Base-by-base conservation (phyloP, 2,797 vertebrate genomes). In the Sebastes trivittatus region DNA sequence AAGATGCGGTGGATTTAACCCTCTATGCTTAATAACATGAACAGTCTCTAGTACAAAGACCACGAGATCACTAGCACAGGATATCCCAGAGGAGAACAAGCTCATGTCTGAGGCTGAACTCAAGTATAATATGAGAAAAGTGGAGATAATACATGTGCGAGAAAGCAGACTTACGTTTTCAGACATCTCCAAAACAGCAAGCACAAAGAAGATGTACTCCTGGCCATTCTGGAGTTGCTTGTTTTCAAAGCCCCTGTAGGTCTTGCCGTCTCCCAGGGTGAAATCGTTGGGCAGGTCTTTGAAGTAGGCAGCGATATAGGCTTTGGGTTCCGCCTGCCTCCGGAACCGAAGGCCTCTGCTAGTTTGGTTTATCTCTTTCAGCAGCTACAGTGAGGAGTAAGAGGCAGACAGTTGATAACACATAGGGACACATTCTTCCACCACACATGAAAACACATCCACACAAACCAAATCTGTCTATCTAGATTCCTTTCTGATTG, bases 141-240 rank as follows among this genome's bases (percentile, higher is more conserved):
- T 14, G 49, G 65, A 62, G 36, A 75, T 38, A 54, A 76, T 9
- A 22, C 13, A 4, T 34, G 34, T 32, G 9, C 14, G n/a, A 5
- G 4, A 38, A 20, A 46, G 38, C 66, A 77, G 34, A 96, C 98
- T 96, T 95, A 99, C 98, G 64, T 97, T 98, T 93, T 99, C 98
- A 2, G 97, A 97, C 83, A 97, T 97, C 78, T 99, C 98, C 94
- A 99, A 96, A 77, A 98, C 96, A 4, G 98, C 98, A 55, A 99
- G 94, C 69, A 99, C 97, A 72, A 99, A 99, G 94, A 99, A 98
- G 88, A 99, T 96, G 73, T 99, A 99, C 92, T 99, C 98, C 91
- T 99, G 98, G 85, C 98, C 97, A 10, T 96, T 99, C 82, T 97
- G 97, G 70, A 99, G 97, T 34, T 97, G 97, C 88, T 97, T 98